Evolutionary conservation across 2,797 vertebrate genomes (phyloP).

Genomic region (Diceros bicornis): DNA sequence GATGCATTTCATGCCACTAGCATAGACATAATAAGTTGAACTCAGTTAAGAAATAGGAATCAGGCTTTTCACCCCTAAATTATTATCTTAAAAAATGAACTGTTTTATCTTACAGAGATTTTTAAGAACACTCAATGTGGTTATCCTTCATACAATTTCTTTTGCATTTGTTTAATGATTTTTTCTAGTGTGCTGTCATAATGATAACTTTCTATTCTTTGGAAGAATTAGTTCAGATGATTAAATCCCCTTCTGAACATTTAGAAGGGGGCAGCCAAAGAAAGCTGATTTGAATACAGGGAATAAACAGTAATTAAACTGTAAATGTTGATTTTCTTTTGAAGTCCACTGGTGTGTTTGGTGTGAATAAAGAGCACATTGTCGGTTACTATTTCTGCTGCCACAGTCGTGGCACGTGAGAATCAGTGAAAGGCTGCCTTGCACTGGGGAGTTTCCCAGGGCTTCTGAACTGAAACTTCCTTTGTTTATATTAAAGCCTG

Average conservation of each 20-base stretch:
- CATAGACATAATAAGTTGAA: background rate
- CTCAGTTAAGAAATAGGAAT: conserved; percentile 8
- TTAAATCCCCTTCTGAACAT: conserved; percentile 62
- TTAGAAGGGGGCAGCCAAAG: conserved; percentile 66
- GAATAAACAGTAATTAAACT: conserved; percentile 80
- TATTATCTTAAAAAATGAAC: conserved; percentile 47
- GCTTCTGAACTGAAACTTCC: conserved; percentile 63
- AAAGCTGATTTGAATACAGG: conserved; percentile 66
- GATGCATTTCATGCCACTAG: background rate
- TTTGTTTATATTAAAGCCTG: conserved; percentile 81
- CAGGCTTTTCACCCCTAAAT: background rate
- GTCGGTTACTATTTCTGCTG: conserved; percentile 64
- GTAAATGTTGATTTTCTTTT: conserved; percentile 81
- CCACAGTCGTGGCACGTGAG: conserved; percentile 56
- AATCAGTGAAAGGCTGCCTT: background rate
- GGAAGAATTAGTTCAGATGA: conserved; percentile 76
- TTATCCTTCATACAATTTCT: conserved; percentile 35
- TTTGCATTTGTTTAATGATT: conserved; percentile 61
- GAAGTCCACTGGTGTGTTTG: conserved; percentile 71
- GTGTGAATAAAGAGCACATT: conserved; percentile 78
- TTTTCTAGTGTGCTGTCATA: conserved; percentile 52
- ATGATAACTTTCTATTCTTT: conserved; percentile 80
- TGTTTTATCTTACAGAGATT: conserved; percentile 39
- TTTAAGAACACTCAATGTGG: background rate
- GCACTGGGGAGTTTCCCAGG: conserved; percentile 80